Conservation (phyloP, 2,113 vertebrate species). For the Nothoprocta perdicaria region DNA sequence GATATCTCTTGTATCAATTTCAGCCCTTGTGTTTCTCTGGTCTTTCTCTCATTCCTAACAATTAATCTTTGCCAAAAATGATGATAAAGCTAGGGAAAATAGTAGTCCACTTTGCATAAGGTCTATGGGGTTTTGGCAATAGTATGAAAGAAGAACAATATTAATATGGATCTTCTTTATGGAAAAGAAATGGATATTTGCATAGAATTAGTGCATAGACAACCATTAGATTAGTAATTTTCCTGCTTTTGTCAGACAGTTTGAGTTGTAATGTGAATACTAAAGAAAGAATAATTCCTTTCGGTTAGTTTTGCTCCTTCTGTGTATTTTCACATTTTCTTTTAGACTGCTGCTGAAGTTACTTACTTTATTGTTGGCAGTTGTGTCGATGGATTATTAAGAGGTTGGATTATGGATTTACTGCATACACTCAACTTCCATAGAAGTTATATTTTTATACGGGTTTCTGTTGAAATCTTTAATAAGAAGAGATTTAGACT, state of each 20-base stretch:
- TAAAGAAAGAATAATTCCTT: background rate
- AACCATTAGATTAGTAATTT: background rate
- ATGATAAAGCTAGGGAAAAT: background rate
- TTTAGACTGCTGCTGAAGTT: background rate
- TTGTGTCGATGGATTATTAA: background rate
- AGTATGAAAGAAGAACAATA: background rate
- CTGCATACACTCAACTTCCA: background rate
- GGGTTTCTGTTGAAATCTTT: background rate
- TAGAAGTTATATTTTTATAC: background rate
- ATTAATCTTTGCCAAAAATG: background rate
- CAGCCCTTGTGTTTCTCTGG: background rate
- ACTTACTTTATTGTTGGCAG: background rate
- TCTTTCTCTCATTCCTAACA: background rate
- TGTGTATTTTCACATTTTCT: background rate
- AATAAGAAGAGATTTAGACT: background rate
- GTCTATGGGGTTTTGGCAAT: background rate
- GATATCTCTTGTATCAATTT: background rate
- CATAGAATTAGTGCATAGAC: background rate
- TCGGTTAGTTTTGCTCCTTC: background rate
- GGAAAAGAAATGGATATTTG: background rate
- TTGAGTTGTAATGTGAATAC: background rate
- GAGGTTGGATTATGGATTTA: background rate
- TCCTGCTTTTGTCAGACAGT: background rate
- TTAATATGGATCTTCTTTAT: background rate
- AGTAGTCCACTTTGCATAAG: background rate